Percentiles rank a stretch among this genome's conserved stretches.
Evolutionary conservation across 2,797 vertebrate genomes (phyloP).

Genomic region (Melanotaenia nigrans): DNA sequence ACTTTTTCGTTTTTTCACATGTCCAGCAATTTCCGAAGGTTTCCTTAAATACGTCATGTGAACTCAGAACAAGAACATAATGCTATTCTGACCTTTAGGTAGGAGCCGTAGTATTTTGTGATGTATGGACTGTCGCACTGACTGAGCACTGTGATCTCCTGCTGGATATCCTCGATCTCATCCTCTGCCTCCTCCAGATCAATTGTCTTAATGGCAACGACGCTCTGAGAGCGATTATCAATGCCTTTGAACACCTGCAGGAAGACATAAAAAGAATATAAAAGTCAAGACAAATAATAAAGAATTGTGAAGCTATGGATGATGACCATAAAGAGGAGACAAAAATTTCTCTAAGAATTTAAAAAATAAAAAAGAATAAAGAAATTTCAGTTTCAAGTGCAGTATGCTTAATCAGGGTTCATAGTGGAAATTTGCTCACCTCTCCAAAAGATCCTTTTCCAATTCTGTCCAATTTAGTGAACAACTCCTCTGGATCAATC

Average conservation of each 20-base stretch:
- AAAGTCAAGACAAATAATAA: too few relatives aligned
- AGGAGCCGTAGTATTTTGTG: conserved; percentile 97
- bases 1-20: too few relatives aligned
- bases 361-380: too few relatives aligned
- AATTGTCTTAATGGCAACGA: conserved; percentile 95
- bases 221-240: conserved; percentile 90
- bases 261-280: not conserved
- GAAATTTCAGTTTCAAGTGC: not conserved
- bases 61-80: not conserved
- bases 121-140: conserved; percentile 98
- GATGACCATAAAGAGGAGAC: not conserved
- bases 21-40: too few relatives aligned
- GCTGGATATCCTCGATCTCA: conserved; percentile 98
- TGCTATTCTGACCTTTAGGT: conserved; percentile 87
- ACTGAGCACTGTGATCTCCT: conserved; percentile 98
- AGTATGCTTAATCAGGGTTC: not conserved
- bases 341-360: too few relatives aligned
- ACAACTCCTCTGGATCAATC: conserved; percentile 91
- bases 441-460: conserved; percentile 94
- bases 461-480: conserved; percentile 92
- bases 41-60: too few relatives aligned
- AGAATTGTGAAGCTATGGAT: not conserved
- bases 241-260: conserved; percentile 93
- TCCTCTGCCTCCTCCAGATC: conserved; percentile 98
- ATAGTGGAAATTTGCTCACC: conserved; percentile 61